A percentile compares a stretch with the other conserved stretches of the same genome.
Evolutionary conservation across 2,113 vertebrate genomes (phyloP).

Genomic region (Ciconia stormi): DNA sequence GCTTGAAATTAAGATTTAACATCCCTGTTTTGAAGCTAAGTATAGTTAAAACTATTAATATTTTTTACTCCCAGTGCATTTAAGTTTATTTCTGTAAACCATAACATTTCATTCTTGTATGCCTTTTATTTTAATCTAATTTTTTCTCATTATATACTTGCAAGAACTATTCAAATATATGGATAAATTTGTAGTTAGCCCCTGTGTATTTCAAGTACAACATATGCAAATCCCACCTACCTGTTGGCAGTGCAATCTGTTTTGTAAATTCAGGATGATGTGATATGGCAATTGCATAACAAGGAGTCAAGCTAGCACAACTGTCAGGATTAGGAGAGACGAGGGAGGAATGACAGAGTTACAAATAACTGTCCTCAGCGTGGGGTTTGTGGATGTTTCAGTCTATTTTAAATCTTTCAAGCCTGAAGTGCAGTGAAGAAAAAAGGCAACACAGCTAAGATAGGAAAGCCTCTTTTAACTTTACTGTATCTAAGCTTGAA

Average conservation of each 20-base stretch:
- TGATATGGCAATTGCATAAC: neutral
- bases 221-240: neutral
- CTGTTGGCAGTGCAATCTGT: neutral
- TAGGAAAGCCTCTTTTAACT: neutral
- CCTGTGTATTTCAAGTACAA: neutral
- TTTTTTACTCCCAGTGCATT: neutral
- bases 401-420: neutral
- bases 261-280: slow-evolving; percentile 37
- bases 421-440: neutral
- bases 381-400: neutral
- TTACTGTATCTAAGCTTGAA: neutral
- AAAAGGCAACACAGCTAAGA: neutral
- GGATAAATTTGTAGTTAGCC: neutral
- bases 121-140: neutral
- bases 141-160: neutral
- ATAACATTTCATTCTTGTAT: neutral
- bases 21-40: neutral
- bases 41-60: neutral
- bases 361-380: neutral
- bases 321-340: neutral
- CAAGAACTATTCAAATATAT: neutral
- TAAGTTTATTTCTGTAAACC: neutral
- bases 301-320: neutral
- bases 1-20: neutral
- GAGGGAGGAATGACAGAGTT: neutral